Conservation (phyloP, 2,113 vertebrate genomes). For the Hylia prasina region DNA sequence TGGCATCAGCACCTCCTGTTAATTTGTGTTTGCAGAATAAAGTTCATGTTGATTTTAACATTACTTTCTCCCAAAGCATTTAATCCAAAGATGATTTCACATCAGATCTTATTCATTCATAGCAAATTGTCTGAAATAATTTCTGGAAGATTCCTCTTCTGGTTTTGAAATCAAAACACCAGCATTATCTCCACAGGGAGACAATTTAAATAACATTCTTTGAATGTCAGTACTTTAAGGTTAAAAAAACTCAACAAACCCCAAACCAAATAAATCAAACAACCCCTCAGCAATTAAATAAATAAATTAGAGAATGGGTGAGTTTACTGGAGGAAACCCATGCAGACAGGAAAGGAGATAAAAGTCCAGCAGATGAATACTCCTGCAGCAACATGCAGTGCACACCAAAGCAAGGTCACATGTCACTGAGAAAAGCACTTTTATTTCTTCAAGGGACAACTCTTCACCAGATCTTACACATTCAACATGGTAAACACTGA, state of each 20-base stretch:
- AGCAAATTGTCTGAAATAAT: slow-evolving; percentile 17
- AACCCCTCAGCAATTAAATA: background rate
- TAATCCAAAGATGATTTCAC: slow-evolving; percentile 18
- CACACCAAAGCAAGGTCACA: background rate
- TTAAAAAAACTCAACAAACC: background rate
- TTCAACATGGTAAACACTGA: background rate
- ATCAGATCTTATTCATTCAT: background rate
- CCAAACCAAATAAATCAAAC: background rate
- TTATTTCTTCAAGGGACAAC: background rate
- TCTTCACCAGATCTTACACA: background rate
- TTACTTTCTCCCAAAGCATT: background rate
- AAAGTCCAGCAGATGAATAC: background rate
- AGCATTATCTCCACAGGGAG: background rate
- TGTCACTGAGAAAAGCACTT: background rate
- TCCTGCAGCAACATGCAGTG: background rate
- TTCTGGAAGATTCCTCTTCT: slow-evolving; percentile 13
- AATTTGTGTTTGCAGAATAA: slow-evolving; percentile 19
- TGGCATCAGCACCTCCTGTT: background rate
- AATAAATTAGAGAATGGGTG: background rate
- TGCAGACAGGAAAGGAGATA: background rate
- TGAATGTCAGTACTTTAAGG: background rate
- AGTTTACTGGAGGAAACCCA: background rate
- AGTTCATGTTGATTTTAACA: slow-evolving; percentile 32
- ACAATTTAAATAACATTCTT: background rate
- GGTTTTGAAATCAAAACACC: slow-evolving; percentile 21